These are phyloP conservation scores for Strigops habroptila DNA, from an alignment of 2,113 vertebrate genomes.

Conservation along the genomic window DNA sequence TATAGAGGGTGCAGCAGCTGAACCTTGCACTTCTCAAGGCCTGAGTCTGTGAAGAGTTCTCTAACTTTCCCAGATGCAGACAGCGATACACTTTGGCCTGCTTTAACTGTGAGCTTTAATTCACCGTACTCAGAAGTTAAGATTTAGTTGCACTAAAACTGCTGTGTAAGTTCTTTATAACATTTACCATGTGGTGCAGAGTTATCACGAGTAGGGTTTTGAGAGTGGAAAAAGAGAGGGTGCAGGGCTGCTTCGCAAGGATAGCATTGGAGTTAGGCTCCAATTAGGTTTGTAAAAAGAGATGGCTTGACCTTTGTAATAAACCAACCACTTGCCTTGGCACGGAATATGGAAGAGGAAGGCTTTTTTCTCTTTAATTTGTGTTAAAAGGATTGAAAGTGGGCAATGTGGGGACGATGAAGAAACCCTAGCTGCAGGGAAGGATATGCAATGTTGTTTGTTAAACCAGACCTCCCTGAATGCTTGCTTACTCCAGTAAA, in stretches of 20 bases:
- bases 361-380: background rate
- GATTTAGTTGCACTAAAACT: background rate
- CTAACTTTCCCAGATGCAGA: background rate
- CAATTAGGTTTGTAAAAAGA: background rate
- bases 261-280: background rate
- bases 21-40: constrained; percentile 2
- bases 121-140: constrained; percentile 1
- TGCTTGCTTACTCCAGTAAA: background rate
- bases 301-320: background rate
- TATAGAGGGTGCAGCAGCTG: background rate
- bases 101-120: background rate
- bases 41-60: background rate
- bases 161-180: background rate
- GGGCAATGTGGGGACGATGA: background rate
- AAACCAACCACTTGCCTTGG: background rate
- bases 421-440: background rate
- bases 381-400: background rate
- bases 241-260: background rate
- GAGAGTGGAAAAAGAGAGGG: background rate
- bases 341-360: background rate
- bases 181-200: background rate
- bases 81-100: background rate
- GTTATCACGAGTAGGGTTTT: background rate
- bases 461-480: background rate
- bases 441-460: background rate